Percentiles rank a stretch among this genome's conserved stretches.
Conservation (phyloP, 2,797 vertebrate genomes). For the Chaunax sp. region DNA sequence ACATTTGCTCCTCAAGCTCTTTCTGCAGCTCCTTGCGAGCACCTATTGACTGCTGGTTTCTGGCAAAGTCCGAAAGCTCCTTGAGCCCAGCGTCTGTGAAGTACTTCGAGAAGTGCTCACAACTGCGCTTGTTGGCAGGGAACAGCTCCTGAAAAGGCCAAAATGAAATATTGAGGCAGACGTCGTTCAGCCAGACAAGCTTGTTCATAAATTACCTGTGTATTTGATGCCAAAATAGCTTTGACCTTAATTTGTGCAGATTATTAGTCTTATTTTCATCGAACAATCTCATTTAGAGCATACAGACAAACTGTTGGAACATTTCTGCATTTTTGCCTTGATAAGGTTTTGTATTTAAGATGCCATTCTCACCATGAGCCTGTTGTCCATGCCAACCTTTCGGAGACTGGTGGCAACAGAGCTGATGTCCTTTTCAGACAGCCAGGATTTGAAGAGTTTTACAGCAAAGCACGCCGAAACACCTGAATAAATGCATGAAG, state of each 20-base stretch:
- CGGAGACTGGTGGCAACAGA: slow-evolving; percentile 92
- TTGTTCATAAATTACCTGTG: slow-evolving; percentile 7
- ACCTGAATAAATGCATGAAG: slow-evolving; percentile 82
- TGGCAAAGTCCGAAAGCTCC: slow-evolving; percentile 92
- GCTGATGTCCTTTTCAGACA: slow-evolving; percentile 96
- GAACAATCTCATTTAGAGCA: not conserved
- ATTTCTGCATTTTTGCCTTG: not conserved
- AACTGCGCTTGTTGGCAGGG: slow-evolving; percentile 93
- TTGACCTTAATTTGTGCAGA: not conserved
- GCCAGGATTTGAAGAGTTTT: slow-evolving; percentile 98
- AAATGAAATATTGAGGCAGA: slow-evolving; percentile 28
- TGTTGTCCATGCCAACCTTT: slow-evolving; percentile 98
- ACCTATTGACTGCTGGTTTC: slow-evolving; percentile 92
- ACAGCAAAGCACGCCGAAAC: slow-evolving; percentile 96
- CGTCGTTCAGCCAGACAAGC: slow-evolving; percentile 3
- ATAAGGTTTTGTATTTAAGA: slow-evolving; percentile 5
- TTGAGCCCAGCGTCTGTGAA: slow-evolving; percentile 93
- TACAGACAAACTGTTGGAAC: not conserved
- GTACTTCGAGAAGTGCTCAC: slow-evolving; percentile 95
- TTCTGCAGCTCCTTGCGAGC: slow-evolving; percentile 94
- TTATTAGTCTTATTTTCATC: slow-evolving; percentile 1
- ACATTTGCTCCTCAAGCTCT: slow-evolving; percentile 94
- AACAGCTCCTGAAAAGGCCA: slow-evolving; percentile 88
- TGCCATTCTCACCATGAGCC: slow-evolving; percentile 88
- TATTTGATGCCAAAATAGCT: slow-evolving; percentile 3